Conservation (phyloP, 2,797 vertebrate species). For the Mionectes olivaceus region DNA sequence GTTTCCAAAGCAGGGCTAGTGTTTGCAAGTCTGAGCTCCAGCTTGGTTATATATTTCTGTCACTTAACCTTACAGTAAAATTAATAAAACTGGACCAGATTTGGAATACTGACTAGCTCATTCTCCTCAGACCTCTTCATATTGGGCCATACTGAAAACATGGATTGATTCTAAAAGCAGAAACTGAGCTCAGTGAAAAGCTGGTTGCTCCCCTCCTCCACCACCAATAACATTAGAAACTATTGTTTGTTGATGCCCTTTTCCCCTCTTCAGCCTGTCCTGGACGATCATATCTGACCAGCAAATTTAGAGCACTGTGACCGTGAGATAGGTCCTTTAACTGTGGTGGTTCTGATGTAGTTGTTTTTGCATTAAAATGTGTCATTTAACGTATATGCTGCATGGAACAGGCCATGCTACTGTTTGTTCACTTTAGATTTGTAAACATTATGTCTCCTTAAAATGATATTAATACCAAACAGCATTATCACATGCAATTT, state of each 20-base stretch:
- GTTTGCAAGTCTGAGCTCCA: neutral
- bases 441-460: neutral
- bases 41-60: neutral
- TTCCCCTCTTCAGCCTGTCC: neutral
- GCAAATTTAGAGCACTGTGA: neutral
- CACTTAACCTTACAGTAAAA: neutral
- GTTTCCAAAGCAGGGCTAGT: neutral
- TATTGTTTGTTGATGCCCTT: neutral
- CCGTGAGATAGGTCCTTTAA: neutral
- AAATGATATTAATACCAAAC: neutral
- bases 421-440: neutral
- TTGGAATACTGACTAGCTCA: neutral
- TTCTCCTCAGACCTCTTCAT: neutral
- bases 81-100: neutral
- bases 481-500: neutral
- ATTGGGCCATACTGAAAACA: neutral
- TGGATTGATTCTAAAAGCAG: neutral
- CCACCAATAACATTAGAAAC: neutral
- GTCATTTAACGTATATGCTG: neutral
- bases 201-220: neutral
- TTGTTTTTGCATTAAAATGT: neutral
- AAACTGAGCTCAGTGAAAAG: neutral
- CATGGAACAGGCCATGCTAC: neutral
- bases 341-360: neutral
- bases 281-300: neutral